Evolutionary conservation across 2,888 invertebrate genomes (phyloP), one percentile per base, ranked within the genome.

Genomic region (Pachydiplax longipennis): DNA sequence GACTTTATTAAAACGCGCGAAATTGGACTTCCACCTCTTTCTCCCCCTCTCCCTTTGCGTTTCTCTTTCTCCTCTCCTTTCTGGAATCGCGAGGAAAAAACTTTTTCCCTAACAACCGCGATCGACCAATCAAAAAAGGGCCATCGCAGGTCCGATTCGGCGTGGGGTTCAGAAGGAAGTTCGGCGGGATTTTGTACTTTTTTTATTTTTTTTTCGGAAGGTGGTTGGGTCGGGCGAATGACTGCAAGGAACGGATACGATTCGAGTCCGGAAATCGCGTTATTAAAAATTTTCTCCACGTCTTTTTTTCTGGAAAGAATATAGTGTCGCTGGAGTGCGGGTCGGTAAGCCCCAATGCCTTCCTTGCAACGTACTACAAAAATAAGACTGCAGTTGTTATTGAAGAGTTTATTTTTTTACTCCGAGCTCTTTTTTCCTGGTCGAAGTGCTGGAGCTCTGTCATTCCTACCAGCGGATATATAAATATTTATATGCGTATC

Each of bases 1-100:
- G 87, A 87, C 87, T 87, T 87, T 87, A 87, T 87, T 87, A 87
- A 87, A 87, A 87, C 87, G 87, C 87, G 58, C 87, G 61, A 87
- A 87, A 87, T 87, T 87, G 87, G 87, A 87, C 87, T 87, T 87
- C 87, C 87, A 87, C 87, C 87, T 48, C 87, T 61, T 48, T 10
- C 83, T 35, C 35, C 53, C 25, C 37, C 10, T 25, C 53, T 61
- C 37, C 87, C 65, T 87, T 35, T 58, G n/a, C 37, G 61, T 35
- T 53, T 58, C 31, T 53, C 37, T 87, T 37, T 53, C 18, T 53
- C 53, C 53, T 18, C 18, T 18, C 53, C 53, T 53, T 53, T 53
- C 53, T 18, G 53, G 18, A 53, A 18, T 18, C 53, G 18, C 53
- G 58, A 18, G 35, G 37, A 87, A 87, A 61, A 87, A 37, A 37